Conservation (phyloP, 1,140 invertebrate species). For the Tetragnatha versicolor region DNA sequence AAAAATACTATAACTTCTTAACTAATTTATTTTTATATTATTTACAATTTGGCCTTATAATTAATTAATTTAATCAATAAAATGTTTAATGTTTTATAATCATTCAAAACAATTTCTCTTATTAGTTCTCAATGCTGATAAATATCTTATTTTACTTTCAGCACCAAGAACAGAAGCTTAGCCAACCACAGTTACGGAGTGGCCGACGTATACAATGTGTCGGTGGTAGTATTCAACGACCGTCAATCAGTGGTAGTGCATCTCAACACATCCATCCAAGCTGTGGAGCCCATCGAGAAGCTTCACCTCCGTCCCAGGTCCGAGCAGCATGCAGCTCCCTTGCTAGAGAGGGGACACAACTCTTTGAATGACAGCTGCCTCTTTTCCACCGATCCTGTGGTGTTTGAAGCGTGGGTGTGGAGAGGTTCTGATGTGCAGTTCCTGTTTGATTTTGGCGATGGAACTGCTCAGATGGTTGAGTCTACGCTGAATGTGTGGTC, state of each 20-base stretch:
- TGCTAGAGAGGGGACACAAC: neutral
- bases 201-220: slow-evolving; percentile 32
- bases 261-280: slow-evolving; percentile 38
- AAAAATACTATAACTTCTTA: no score
- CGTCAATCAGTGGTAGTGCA: neutral
- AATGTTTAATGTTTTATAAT: no score
- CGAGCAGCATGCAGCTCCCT: slow-evolving; percentile 16
- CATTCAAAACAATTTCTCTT: no score
- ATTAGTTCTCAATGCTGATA: no score
- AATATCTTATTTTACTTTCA: slow-evolving; percentile 3
- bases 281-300: slow-evolving; percentile 41
- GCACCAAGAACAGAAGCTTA: neutral
- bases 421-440: slow-evolving; percentile 51
- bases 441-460: slow-evolving; percentile 52
- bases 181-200: slow-evolving; percentile 49
- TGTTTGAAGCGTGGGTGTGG: slow-evolving; percentile 40
- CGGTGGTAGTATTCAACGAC: slow-evolving; percentile 10
- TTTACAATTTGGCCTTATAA: no score
- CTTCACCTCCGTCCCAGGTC: neutral
- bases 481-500: slow-evolving; percentile 9
- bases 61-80: no score
- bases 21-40: no score
- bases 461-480: neutral
- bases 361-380: no score
- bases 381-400: slow-evolving; percentile 7